A percentile compares a stretch with the other conserved stretches of the same genome.
These are phyloP conservation scores for Mallotus villosus DNA, from an alignment of 2,797 vertebrate genomes.

Conservation along the genomic window DNA sequence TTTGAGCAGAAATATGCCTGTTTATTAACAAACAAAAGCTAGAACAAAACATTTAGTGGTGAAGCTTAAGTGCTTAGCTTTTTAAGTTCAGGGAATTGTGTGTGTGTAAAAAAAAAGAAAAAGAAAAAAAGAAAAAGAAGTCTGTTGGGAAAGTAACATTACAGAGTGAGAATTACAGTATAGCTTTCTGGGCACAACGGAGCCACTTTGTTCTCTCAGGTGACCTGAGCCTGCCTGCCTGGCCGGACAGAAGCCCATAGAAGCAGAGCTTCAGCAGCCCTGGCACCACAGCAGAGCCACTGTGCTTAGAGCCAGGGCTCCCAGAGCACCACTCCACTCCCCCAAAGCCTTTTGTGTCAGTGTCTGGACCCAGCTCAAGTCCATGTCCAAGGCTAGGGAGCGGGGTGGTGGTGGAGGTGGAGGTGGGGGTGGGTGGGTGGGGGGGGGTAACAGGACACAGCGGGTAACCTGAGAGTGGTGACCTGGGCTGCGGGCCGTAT, in stretches of 20 bases:
- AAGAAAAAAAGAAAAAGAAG: too few relatives aligned
- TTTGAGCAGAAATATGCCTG: background rate
- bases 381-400: conserved; percentile 48
- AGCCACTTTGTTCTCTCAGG: background rate
- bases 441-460: conserved; percentile 21
- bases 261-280: background rate
- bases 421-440: background rate
- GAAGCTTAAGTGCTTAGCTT: conserved; percentile 4
- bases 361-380: conserved; percentile 20
- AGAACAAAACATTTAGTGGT: background rate
- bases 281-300: background rate
- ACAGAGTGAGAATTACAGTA: conserved; percentile 5
- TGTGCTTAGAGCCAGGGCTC: background rate
- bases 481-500: conserved; percentile 52
- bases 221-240: background rate
- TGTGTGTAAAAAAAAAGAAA: background rate
- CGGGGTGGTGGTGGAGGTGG: conserved; percentile 31
- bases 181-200: conserved; percentile 2
- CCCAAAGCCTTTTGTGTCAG: conserved; percentile 11
- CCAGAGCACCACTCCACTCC: background rate
- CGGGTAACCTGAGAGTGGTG: conserved; percentile 68
- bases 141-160: conserved; percentile 1
- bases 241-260: background rate
- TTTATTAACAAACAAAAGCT: background rate
- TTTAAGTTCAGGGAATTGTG: background rate